Evolutionary conservation across 2,888 invertebrate genomes (phyloP).

Genomic region (Microctonus aethiopoides): DNA sequence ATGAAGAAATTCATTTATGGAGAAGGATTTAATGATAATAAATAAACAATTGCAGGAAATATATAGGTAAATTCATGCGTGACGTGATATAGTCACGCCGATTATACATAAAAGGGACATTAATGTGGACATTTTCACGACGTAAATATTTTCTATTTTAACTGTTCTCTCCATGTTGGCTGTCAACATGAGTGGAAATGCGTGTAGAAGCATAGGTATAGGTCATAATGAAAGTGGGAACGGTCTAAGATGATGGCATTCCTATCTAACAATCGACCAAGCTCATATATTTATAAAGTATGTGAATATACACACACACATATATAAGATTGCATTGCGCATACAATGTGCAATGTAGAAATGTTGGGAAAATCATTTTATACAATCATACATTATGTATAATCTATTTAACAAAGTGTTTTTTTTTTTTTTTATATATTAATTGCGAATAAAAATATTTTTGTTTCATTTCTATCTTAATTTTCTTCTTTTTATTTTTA

Average conservation of each 20-base stretch:
- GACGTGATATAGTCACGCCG: neutral
- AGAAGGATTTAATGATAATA: neutral
- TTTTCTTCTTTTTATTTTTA: neutral
- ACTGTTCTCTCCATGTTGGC: neutral
- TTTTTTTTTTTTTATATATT: neutral
- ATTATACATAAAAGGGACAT: neutral
- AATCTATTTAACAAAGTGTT: neutral
- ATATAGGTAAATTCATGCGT: neutral
- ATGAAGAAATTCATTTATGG: neutral
- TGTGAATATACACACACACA: neutral
- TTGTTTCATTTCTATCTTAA: too few relatives aligned
- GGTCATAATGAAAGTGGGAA: constrained; percentile 17
- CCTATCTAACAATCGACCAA: constrained; percentile 41
- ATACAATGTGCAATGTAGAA: neutral
- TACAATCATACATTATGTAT: neutral
- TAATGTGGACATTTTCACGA: constrained; percentile 2
- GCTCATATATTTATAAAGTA: constrained; percentile 5
- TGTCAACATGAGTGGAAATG: constrained; percentile 5
- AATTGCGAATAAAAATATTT: neutral
- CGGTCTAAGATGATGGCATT: constrained; percentile 37
- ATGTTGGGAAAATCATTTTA: neutral
- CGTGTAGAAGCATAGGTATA: constrained; percentile 33
- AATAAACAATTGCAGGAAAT: neutral
- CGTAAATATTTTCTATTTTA: neutral
- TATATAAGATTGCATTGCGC: neutral